Evolutionary conservation across 2,113 vertebrate species (phyloP), one percentile per base, ranked within the genome.

Genomic region (Shinisaurus crocodilurus): DNA sequence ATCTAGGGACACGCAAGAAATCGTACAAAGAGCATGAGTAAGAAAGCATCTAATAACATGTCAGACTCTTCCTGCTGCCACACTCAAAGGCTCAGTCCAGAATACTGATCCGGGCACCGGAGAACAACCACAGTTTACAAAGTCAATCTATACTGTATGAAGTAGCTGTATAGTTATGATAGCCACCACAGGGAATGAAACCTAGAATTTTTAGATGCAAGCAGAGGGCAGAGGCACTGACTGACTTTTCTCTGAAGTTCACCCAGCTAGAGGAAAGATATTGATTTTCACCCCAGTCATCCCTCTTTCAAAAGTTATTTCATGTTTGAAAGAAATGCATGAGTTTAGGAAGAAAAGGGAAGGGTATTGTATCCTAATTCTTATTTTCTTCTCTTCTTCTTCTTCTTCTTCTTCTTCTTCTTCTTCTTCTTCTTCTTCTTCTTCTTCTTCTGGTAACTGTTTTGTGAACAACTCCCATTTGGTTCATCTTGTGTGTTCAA

Each of bases 251-350:
- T 97, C 95, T 96, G 95, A 96, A 95, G 95, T 93, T 88, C 90
- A 93, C 93, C 95, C 93, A 93, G 94, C 95, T 96, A 89, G 74
- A 93, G 94, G 95, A 94, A 95, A 94, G 94, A 87, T 95, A 96
- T 93, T 94, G 95, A 97, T 97, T 96, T 95, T 95, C 94, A 96
- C 93, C 91, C 88, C 92, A 95, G 95, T 93, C 79, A 80, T 94
- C 93, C 92, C 91, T 92, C 91, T 92, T 93, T 96, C 96, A 95
- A 95, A 96, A 94, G 95, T 94, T 94, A 93, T 95, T 95, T 96
- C 93, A 95, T 94, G 92, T 96, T 95, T 91, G 92, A 96, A 96
- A 95, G 94, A 91, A 95, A 93, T 92, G 89, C 76, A 82, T 93
- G 92, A 93, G 86, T 87, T 94, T 93, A 74, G 67, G 90, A 89